Evolutionary conservation across 1,140 invertebrate genomes (phyloP), one percentile per base, ranked within the genome.

Genomic region (Conus ventricosus): DNA sequence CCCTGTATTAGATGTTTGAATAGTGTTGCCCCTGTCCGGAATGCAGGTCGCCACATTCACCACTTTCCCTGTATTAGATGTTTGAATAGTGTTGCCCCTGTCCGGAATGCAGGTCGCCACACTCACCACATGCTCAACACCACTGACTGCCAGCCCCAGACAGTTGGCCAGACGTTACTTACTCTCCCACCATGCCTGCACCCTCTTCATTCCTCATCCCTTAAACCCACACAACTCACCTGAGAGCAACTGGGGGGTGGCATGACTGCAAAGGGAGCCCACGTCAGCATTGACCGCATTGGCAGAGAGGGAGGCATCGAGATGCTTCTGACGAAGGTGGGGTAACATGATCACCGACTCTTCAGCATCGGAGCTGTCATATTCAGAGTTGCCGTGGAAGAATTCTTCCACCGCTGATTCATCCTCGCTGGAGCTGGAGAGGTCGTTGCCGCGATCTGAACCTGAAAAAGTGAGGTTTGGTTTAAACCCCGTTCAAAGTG

Each of bases 301-400:
- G 11, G 92, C 89, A 23, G 92, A 93, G 8, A 92, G 71, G 5
- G 91, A 92, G 10, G 90, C 85, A 0, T 91, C 91, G 55, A 91
- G 87, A 39, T 93, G 91, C 81, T 92, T 88, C 75, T 92, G 90
- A 1, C 88, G 82, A 17, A 91, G 92, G 57, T 92, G 92, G 0
- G 92, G 92, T 54, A 94, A 80, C 93, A 94, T 94, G 63, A 94
- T 93, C 39, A 94, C 92, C 1, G 93, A 94, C 57, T 93, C 93
- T 25, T 94, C 93, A 76, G 91, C 89, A 15, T 91, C 91, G 0
- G 92, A 93, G 76, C 92, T 92, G 88, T 92, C 90, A 20, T 89
- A 89, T 8, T 88, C 87, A 3, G 84, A 86, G 80, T 93, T 90
- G 7, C 88, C 51, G 13, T 84, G 25, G 17, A 90, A 57, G 11